Evolutionary conservation across 2,888 invertebrate genomes (phyloP).

Genomic region (Heliconius erato): DNA sequence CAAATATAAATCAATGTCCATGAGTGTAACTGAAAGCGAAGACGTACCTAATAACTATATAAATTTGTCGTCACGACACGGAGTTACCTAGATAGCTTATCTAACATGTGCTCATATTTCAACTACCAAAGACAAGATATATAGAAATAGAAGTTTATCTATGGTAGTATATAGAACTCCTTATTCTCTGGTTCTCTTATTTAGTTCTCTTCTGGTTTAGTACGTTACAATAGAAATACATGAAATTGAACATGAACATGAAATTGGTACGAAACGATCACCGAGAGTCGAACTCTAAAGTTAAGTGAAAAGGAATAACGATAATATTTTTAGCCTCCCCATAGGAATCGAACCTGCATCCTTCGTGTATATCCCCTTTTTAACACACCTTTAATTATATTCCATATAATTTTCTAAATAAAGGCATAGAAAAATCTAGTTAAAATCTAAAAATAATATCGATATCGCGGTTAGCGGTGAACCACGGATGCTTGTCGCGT

Average conservation of each 20-base stretch:
- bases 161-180: not conserved
- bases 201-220: no score
- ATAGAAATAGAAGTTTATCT: not conserved
- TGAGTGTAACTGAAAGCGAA: not conserved
- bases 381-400: no score
- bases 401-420: not conserved
- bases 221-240: no score
- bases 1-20: not conserved
- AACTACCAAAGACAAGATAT: no score
- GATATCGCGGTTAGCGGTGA: constrained; percentile 4
- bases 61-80: constrained; percentile 14
- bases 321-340: no score
- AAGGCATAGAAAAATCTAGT: not conserved
- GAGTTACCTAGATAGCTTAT: constrained; percentile 11
- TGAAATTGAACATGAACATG: no score
- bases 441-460: not conserved
- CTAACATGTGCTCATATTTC: constrained; percentile 1
- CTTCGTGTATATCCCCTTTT: no score
- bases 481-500: constrained; percentile 8
- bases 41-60: not conserved
- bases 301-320: no score
- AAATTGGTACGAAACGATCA: no score
- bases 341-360: no score
- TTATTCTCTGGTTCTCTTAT: no score
- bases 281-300: no score